Evolutionary conservation across 2,113 vertebrate species (phyloP), one percentile per base, ranked within the genome.

Genomic region (Antennarius striatus): DNA sequence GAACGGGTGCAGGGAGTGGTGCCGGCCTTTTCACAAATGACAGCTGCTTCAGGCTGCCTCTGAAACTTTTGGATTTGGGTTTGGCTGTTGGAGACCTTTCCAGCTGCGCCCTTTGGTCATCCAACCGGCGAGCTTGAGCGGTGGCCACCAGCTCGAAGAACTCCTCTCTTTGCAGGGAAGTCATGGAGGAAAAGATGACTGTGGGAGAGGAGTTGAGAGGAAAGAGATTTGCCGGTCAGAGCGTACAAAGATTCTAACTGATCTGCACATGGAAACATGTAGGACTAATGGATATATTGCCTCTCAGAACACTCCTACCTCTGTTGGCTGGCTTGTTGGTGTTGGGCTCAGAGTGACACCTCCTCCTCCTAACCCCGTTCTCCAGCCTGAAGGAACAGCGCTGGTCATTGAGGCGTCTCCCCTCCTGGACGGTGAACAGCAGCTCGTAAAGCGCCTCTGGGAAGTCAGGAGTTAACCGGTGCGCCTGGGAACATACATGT

Each of bases 131-230:
- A 46, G 92, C 93, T 82, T 96, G 95, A 50, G 93, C 86, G 2
- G 89, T 92, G 49, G 92, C 94, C 61, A 96, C 86, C 48, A 95
- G 78, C n/a, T 96, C 94, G 28, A 96, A 92, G 67, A 96, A 95
- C 80, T 94, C 93, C 78, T 96, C 95, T 11, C 87, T 94, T 88
- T 96, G 94, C 67, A 96, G 90, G 0, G 95, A 96, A 6, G 94
- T 94, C 88, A 95, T 91, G 55, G 95, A 96, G 76, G 93, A 93
- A 57, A 95, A 95, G 42, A 92, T 28, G 54, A 91, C 94, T 95
- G 89, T 47, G 46, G 55, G 39, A 32, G 77, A 70, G 58, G 16
- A 28, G 2, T 22, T 1, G 43, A 55, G 62, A 63, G 54, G 75
- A 39, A 43, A 47, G 56, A 59, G 16, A 54, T 50, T 57, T 60